These are phyloP conservation scores for Drosophila micromelanica DNA, from an alignment of 1,140 invertebrate species.

Conservation along the genomic window DNA sequence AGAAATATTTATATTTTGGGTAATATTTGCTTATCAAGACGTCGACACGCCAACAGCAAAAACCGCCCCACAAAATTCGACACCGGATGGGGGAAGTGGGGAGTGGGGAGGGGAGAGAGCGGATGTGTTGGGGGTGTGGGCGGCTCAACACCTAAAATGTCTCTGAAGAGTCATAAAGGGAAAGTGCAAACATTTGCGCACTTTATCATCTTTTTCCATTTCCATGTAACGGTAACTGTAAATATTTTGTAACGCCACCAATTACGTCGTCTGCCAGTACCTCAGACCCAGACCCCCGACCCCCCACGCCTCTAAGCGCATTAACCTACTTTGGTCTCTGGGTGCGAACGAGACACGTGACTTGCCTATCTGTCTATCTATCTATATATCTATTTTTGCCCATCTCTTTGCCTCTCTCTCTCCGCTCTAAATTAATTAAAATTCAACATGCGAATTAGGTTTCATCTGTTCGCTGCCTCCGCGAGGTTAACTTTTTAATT, in stretches of 20 bases:
- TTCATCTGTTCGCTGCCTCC: constrained; percentile 32
- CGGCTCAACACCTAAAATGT: constrained; percentile 53
- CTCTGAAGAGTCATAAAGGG: constrained; percentile 78
- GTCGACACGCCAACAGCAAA: constrained; percentile 44
- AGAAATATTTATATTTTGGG: constrained; percentile 43
- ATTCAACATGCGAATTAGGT: constrained; percentile 77
- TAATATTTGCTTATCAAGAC: constrained; percentile 65
- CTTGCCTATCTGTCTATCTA: constrained; percentile 24
- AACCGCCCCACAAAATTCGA: constrained; percentile 8
- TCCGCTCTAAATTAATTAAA: constrained; percentile 76
- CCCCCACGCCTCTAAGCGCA: constrained; percentile 28
- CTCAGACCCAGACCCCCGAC: not conserved
- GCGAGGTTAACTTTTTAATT: constrained; percentile 64
- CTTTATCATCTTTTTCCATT: constrained; percentile 80
- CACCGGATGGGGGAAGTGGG: not conserved
- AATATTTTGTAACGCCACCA: constrained; percentile 80
- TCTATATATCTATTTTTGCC: not conserved
- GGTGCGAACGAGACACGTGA: constrained; percentile 38
- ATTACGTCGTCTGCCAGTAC: constrained; percentile 61
- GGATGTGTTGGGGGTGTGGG: not conserved
- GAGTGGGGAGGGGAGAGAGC: not conserved
- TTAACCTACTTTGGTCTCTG: constrained; percentile 68
- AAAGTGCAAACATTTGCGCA: constrained; percentile 82
- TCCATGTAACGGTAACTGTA: constrained; percentile 66
- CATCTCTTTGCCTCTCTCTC: constrained; percentile 3